These are phyloP conservation scores for Pelobates cultripes DNA, from an alignment of 2,797 vertebrate species.

Conservation along the genomic window DNA sequence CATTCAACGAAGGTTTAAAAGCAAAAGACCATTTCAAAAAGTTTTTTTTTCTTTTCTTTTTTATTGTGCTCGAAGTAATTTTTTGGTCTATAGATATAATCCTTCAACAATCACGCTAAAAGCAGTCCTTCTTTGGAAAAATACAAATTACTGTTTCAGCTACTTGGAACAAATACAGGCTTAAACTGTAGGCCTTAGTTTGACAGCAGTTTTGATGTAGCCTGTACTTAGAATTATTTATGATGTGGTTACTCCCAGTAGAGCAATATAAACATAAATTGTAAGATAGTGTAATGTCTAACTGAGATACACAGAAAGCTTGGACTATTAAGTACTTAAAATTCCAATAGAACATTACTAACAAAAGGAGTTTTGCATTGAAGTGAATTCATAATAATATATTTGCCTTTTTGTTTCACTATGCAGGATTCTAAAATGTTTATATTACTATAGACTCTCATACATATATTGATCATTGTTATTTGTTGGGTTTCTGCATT, in stretches of 20 bases:
- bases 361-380: neutral
- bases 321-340: neutral
- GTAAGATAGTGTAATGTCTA: neutral
- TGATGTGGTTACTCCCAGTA: neutral
- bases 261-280: neutral
- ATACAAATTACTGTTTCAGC: neutral
- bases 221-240: neutral
- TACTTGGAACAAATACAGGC: neutral
- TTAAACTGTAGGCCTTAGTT: neutral
- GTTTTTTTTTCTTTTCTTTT: too few relatives aligned
- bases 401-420: neutral
- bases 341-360: neutral
- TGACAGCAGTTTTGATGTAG: neutral
- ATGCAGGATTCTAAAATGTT: too few relatives aligned
- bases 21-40: too few relatives aligned
- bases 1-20: too few relatives aligned
- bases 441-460: too few relatives aligned
- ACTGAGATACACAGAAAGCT: neutral
- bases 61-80: too few relatives aligned
- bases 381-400: neutral
- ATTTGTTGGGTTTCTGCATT: too few relatives aligned
- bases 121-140: neutral
- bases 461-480: too few relatives aligned
- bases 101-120: neutral
- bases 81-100: neutral